Evolutionary conservation across 2,797 vertebrate species (phyloP).

Genomic region (Brachyrhaphis roseni): DNA sequence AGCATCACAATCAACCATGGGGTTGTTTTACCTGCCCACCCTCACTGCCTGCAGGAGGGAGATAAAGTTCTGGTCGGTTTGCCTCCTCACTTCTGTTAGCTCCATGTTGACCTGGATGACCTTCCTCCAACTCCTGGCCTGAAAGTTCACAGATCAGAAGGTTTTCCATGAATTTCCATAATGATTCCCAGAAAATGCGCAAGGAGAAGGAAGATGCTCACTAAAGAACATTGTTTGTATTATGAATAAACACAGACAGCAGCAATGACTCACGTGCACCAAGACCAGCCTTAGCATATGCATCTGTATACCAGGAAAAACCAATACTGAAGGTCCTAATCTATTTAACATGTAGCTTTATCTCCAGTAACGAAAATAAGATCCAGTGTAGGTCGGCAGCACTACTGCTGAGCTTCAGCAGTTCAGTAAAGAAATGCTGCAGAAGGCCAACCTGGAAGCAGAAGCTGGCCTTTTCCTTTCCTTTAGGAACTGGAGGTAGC

Average conservation of each 20-base stretch:
- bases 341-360: background rate
- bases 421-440: background rate
- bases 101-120: slow-evolving; percentile 95
- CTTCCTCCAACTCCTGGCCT: slow-evolving; percentile 93
- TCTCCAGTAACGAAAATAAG: background rate
- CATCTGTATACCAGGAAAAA: background rate
- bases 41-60: slow-evolving; percentile 90
- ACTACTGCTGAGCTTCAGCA: background rate
- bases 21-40: slow-evolving; percentile 86
- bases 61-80: slow-evolving; percentile 91
- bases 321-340: background rate
- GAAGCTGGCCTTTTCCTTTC: slow-evolving; percentile 86
- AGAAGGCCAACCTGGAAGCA: slow-evolving; percentile 90
- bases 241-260: background rate
- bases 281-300: background rate
- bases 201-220: background rate
- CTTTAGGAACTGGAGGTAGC: slow-evolving; percentile 90
- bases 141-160: background rate
- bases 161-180: background rate
- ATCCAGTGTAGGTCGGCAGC: background rate
- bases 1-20: background rate
- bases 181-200: slow-evolving; percentile 1
- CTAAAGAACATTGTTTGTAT: background rate
- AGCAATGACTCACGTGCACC: background rate
- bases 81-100: slow-evolving; percentile 89